Base-by-base conservation (phyloP, 2,888 invertebrate genomes). In the Nemoura dubitans region DNA sequence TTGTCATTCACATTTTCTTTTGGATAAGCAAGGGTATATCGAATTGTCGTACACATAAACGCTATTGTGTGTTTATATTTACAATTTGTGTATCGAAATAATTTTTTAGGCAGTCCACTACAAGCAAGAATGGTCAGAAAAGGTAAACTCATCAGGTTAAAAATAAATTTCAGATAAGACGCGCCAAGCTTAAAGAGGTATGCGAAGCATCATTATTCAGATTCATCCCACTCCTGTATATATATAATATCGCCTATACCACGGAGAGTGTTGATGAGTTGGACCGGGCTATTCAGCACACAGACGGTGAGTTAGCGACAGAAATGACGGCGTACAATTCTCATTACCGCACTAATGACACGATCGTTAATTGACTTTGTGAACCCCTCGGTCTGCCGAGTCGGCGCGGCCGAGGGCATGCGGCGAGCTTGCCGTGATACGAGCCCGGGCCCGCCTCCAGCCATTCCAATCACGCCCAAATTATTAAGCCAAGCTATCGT, bases 261-360 rank as follows among this genome's bases (percentile, higher is more conserved):
- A n/a, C n/a, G n/a, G 59, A 21, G 21, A 59, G 59, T 21, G 59
- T 59, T 59, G 59, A 59, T 2, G 14, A 59, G 59, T 59, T 7
- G 59, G 14, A 59, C 6, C 2, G 59, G 3, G 14, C n/a, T n/a
- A n/a, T n/a, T 59, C 2, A 10, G 21, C 3, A 21, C 21, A 59
- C 59, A 59, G 6, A 59, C 21, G 21, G 59, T 59, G 14, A 59
- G 59, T 59, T 21, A 59, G 59, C 59, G 59, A 59, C 59, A 59
- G 27, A 78, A 14, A 25, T 25, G 78, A 28, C 29, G 27, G 78
- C 14, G 78, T 78, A 28, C 29, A 27, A 78, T 78, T 83, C 83
- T 83, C 83, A 83, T 83, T 83, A 83, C 28, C 25, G 36, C 43
- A 29, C 42, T 87, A 87, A 85, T 87, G 87, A 87, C 82, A 85